Evolutionary conservation across 2,888 invertebrate species (phyloP), one percentile per base, ranked within the genome.

Genomic region (Xanthia icteritia): DNA sequence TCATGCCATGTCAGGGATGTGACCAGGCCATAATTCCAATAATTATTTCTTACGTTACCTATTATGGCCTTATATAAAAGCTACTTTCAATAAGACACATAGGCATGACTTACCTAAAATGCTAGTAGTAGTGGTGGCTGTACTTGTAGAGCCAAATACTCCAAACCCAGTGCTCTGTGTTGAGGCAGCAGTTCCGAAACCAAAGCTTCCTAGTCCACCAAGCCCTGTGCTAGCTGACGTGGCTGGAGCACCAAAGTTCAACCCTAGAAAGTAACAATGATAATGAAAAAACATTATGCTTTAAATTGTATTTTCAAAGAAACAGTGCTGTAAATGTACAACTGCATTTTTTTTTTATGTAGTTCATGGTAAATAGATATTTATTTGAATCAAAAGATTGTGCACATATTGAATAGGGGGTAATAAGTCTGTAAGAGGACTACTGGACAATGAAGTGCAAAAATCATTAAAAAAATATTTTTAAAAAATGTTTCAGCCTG

Each of bases 121-220:
- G 85, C 93, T 92, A 63, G 88, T 87, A 23, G 92, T 89, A 27
- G 94, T 92, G 3, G 93, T 92, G 15, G 95, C 82, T 27, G 94
- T 91, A 61, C 90, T 91, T 1, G 94, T 91, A 4, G 91, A 83
- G n/a, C 92, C 91, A 20, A 94, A 92, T 3, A 92, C 86, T 5
- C 94, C 93, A 51, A 95, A 91, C 11, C 92, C 92, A 36, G 89
- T 86, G 87, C 76, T 89, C 67, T 92, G 93, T 0, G 92, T 87
- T 5, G 93, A 84, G 3, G 92, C 86, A 0, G 93, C 79, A 0
- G 92, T 85, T 17, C 94, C 94, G 79, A 96, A 95, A 27, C 93
- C 94, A 70, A 95, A 94, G 0, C 94, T 94, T 9, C 95, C 94
- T 0, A 95, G 89, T 0, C 95, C 95, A 56, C 95, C 96, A 0